These are phyloP conservation scores for Agrotis puta DNA, from an alignment of 2,888 invertebrate species.

Conservation along the genomic window DNA sequence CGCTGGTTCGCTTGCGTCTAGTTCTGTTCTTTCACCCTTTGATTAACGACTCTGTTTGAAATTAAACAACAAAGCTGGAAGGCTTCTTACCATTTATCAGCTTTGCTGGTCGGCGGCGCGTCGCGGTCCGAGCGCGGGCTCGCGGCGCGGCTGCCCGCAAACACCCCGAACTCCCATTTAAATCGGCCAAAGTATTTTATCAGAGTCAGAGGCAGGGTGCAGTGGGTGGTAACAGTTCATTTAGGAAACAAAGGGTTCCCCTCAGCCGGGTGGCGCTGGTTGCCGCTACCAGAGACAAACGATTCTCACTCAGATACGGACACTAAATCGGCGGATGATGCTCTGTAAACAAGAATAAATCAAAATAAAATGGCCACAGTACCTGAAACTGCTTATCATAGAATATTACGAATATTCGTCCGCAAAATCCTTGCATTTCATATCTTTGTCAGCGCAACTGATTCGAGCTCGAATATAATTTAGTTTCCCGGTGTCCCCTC, in stretches of 20 bases:
- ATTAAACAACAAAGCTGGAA: slow-evolving; percentile 46
- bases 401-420: slow-evolving; percentile 8
- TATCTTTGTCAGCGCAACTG: slow-evolving; percentile 8
- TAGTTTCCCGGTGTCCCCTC: slow-evolving; percentile 10
- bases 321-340: slow-evolving; percentile 50
- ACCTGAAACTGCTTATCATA: not conserved
- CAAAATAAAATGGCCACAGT: slow-evolving; percentile 14
- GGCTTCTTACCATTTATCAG: slow-evolving; percentile 57
- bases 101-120: slow-evolving; percentile 16
- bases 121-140: slow-evolving; percentile 44
- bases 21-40: slow-evolving; percentile 34
- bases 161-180: slow-evolving; percentile 56
- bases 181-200: slow-evolving; percentile 66
- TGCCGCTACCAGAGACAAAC: slow-evolving; percentile 67
- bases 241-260: slow-evolving; percentile 73
- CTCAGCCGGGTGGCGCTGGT: slow-evolving; percentile 45
- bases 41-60: slow-evolving; percentile 47
- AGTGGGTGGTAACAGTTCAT: slow-evolving; percentile 70
- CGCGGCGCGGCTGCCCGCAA: slow-evolving; percentile 40
- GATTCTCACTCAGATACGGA: slow-evolving; percentile 58
- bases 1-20: slow-evolving; percentile 10
- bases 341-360: slow-evolving; percentile 34
- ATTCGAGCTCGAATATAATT: slow-evolving; percentile 31
- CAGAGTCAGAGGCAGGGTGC: slow-evolving; percentile 62
- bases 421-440: slow-evolving; percentile 5